Evolutionary conservation across 2,113 vertebrate species (phyloP).

Genomic region (Rhipidura dahli): DNA sequence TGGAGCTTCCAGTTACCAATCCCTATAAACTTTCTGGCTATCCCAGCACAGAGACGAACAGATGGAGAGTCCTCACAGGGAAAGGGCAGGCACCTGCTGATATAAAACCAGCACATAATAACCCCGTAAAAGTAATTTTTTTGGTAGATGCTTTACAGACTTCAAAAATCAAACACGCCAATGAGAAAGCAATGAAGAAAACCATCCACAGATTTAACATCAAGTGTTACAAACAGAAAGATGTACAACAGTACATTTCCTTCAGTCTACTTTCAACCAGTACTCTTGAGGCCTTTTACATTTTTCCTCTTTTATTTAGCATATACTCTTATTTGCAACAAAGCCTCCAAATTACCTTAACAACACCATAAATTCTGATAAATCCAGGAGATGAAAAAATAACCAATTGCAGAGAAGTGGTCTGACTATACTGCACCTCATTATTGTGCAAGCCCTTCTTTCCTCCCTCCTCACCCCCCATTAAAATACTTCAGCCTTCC

Average conservation of each 20-base stretch:
- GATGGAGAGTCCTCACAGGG: fast-evolving
- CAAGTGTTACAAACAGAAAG: background rate
- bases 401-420: background rate
- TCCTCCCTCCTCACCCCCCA: background rate
- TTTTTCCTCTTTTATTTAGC: background rate
- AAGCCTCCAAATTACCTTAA: background rate
- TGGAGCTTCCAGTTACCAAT: fast-evolving
- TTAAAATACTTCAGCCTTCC: background rate
- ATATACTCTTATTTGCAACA: background rate
- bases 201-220: background rate
- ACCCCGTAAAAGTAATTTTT: background rate
- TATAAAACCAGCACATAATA: background rate
- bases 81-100: background rate
- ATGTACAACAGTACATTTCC: background rate
- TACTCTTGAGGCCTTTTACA: background rate
- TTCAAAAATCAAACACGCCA: background rate
- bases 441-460: background rate
- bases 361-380: background rate
- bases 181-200: background rate
- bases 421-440: background rate
- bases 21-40: background rate
- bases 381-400: background rate
- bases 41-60: background rate
- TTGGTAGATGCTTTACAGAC: background rate
- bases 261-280: background rate